These are phyloP conservation scores for Synergus itoensis DNA, from an alignment of 2,888 invertebrate genomes.

Conservation along the genomic window DNA sequence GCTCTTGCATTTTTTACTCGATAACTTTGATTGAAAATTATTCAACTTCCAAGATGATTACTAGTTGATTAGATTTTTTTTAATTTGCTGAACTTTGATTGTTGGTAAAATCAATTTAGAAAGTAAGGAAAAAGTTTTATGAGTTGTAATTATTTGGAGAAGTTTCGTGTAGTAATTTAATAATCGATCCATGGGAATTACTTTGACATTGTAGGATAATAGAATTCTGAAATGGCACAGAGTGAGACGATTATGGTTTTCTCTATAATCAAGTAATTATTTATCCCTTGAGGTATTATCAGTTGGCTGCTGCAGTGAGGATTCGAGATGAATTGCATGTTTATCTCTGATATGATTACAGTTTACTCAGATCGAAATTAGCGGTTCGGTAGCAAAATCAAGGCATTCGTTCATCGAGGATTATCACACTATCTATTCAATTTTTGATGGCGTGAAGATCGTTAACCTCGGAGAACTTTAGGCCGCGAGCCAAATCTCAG, in stretches of 20 bases:
- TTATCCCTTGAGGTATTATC: background rate
- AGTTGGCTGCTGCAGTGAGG: background rate
- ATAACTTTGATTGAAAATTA: background rate
- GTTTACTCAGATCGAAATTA: background rate
- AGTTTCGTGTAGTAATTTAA: background rate
- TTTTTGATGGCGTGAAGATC: conserved; percentile 66
- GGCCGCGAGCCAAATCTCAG: conserved; percentile 74
- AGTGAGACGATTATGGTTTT: background rate
- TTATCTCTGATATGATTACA: background rate
- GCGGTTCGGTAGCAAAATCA: conserved; percentile 9
- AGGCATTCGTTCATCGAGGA: conserved; percentile 22
- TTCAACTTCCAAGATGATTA: background rate
- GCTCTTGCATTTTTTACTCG: background rate
- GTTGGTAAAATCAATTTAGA: no score
- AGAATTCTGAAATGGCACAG: background rate
- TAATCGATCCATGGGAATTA: background rate
- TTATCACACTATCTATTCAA: conserved; percentile 39
- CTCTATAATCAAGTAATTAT: conserved; percentile 17
- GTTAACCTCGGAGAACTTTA: conserved; percentile 74
- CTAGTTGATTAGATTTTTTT: background rate
- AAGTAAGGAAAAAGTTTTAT: no score
- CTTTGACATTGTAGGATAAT: background rate
- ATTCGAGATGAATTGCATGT: background rate
- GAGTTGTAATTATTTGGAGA: no score
- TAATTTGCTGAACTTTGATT: no score